Conservation (phyloP, 1,140 invertebrate genomes). For the Atta texana region DNA sequence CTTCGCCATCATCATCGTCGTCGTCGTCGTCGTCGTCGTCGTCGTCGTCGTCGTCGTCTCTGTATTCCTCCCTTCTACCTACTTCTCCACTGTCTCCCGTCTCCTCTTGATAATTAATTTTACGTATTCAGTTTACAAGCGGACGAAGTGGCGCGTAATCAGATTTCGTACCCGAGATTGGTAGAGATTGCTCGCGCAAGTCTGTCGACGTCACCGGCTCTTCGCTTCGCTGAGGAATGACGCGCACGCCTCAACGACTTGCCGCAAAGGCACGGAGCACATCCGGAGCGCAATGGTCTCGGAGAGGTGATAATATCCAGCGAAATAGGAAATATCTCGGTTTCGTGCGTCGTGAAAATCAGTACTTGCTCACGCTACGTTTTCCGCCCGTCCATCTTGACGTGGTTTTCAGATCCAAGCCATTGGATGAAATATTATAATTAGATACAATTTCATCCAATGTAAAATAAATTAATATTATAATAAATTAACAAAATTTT, state of each 20-base stretch:
- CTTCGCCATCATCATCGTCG: conserved; percentile 20
- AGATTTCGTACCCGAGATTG: conserved; percentile 82
- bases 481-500: neutral
- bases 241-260: conserved; percentile 54
- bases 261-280: conserved; percentile 46
- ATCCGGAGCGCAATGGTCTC: conserved; percentile 18
- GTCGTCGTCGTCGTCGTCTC: conserved; percentile 35
- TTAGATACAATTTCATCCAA: neutral
- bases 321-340: conserved; percentile 47
- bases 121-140: conserved; percentile 85
- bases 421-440: neutral
- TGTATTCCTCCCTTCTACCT: conserved; percentile 16
- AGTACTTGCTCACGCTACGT: conserved; percentile 10
- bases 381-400: conserved; percentile 9
- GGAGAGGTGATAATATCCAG: conserved; percentile 46
- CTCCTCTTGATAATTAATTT: conserved; percentile 84
- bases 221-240: conserved; percentile 36
- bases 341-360: conserved; percentile 37
- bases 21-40: conserved; percentile 41
- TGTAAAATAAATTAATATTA: neutral
- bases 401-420: neutral
- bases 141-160: conserved; percentile 81
- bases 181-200: conserved; percentile 81
- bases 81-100: conserved; percentile 9
- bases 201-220: conserved; percentile 56